Conservation (phyloP, 2,888 invertebrate species). For the Monoplex corrugatus region DNA sequence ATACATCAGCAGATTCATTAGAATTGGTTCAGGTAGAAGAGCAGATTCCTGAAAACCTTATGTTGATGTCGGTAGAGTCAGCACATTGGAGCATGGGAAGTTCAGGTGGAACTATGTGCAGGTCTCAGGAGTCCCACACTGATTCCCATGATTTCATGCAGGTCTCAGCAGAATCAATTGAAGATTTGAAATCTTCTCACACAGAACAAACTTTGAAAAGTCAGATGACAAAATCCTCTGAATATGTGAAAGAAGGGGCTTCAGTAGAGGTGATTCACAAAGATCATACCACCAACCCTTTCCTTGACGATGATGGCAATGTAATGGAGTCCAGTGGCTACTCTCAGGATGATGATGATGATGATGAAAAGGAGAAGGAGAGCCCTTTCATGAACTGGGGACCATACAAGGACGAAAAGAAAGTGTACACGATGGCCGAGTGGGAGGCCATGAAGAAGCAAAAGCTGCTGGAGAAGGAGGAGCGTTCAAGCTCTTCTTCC, state of each 20-base stretch:
- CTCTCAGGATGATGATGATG: conserved; percentile 53
- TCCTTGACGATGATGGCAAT: conserved; percentile 72
- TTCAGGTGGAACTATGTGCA: conserved; percentile 74
- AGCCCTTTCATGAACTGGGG: conserved; percentile 63
- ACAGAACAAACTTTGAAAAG: conserved; percentile 46
- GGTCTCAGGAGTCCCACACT: conserved; percentile 70
- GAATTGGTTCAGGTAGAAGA: conserved; percentile 59
- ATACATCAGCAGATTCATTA: conserved; percentile 72
- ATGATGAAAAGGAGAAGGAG: conserved; percentile 52
- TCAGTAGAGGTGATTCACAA: conserved; percentile 40
- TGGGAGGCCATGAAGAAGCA: conserved; percentile 76
- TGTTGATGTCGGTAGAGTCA: conserved; percentile 62
- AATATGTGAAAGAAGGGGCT: conserved; percentile 17
- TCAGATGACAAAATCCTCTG: conserved; percentile 24
- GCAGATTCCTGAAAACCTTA: conserved; percentile 54
- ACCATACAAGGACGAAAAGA: conserved; percentile 75
- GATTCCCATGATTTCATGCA: conserved; percentile 77
- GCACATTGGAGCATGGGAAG: conserved; percentile 72
- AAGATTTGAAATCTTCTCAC: conserved; percentile 43
- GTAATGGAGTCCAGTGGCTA: conserved; percentile 56
- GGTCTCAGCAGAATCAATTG: conserved; percentile 78
- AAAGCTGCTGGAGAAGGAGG: conserved; percentile 54
- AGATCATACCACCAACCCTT: conserved; percentile 61
- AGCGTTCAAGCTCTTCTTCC: conserved; percentile 38
- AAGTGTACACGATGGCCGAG: conserved; percentile 78